Evolutionary conservation across 2,888 invertebrate genomes (phyloP).

Genomic region (Pyrrhosoma nymphula): DNA sequence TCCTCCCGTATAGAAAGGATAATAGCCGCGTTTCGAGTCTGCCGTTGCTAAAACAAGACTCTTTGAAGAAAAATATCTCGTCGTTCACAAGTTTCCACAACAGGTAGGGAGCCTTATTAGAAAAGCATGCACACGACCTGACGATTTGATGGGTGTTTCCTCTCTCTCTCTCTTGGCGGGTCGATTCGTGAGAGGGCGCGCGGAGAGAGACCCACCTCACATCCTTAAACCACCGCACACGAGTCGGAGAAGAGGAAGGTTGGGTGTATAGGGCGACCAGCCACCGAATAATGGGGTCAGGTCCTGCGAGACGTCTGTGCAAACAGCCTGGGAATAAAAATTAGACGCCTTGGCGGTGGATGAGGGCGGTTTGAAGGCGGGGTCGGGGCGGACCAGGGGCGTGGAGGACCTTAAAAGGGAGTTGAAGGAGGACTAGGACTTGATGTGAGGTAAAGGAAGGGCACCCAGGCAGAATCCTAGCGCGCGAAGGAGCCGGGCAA

Average conservation of each 20-base stretch:
- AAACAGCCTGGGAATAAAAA: conserved; percentile 27
- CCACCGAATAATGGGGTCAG: conserved; percentile 48
- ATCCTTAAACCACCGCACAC: background rate
- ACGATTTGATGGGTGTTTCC: conserved; percentile 25
- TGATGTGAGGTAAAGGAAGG: background rate
- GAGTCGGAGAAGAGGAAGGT: background rate
- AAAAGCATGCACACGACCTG: conserved; percentile 19
- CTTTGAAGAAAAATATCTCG: background rate
- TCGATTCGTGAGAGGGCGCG: background rate
- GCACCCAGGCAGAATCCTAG: background rate
- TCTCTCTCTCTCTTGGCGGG: background rate
- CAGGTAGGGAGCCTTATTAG: conserved; percentile 43
- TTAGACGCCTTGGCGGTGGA: background rate
- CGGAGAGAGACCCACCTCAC: background rate
- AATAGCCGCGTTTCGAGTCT: too few relatives aligned
- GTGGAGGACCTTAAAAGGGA: conserved; percentile 23
- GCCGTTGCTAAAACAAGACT: background rate
- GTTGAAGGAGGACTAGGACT: background rate
- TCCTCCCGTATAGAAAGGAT: too few relatives aligned
- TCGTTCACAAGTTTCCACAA: background rate
- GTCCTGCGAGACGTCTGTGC: conserved; percentile 14
- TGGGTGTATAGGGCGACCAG: background rate
- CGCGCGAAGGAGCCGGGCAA: background rate
- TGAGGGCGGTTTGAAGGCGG: background rate
- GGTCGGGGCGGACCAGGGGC: background rate